Conservation (phyloP, 2,113 vertebrate genomes). For the Accipiter cooperii region DNA sequence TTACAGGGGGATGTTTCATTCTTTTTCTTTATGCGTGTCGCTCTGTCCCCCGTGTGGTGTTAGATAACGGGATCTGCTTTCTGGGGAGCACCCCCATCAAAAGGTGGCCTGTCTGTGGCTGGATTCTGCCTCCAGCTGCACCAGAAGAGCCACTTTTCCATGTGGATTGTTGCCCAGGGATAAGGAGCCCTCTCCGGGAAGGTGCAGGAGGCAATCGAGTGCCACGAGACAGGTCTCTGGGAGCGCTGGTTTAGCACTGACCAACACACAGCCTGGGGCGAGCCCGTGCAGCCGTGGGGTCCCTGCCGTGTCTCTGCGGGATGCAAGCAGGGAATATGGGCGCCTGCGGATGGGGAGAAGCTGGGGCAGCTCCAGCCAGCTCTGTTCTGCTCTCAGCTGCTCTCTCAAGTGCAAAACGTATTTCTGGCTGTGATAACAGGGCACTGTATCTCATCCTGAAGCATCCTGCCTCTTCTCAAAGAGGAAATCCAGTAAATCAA, state of each 20-base stretch:
- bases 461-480: not conserved
- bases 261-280: not conserved
- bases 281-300: accelerated
- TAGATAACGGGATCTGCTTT: not conserved
- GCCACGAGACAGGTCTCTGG: accelerated
- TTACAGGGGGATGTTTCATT: not conserved
- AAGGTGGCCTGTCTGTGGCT: not conserved
- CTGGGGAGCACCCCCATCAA: not conserved
- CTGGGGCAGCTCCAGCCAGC: not conserved
- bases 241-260: not conserved
- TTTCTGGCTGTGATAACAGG: not conserved
- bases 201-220: not conserved
- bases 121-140: not conserved
- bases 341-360: not conserved
- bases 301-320: not conserved
- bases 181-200: not conserved
- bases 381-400: not conserved
- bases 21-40: not conserved
- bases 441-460: not conserved
- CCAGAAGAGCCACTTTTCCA: not conserved
- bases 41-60: not conserved
- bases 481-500: not conserved
- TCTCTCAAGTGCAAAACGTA: not conserved
- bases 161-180: not conserved
- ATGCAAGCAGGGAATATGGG: not conserved